Conservation (phyloP, 2,888 invertebrate species). For the Nymphalis polychloros region DNA sequence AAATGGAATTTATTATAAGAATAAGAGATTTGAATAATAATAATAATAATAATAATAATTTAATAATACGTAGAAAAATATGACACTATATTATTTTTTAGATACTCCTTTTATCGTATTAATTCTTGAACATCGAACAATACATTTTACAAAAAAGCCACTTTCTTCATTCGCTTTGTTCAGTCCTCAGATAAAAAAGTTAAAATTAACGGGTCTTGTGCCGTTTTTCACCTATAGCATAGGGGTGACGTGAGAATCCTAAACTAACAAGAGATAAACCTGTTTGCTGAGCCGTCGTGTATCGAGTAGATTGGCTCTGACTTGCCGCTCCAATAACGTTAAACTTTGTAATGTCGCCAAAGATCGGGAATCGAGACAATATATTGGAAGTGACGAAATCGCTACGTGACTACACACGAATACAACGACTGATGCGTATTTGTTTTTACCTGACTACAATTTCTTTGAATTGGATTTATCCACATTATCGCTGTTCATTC, state of each 20-base stretch:
- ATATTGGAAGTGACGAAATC: conserved; percentile 5
- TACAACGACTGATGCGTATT: neutral
- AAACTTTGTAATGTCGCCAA: conserved; percentile 5
- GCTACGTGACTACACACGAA: neutral
- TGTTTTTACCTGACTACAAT: neutral
- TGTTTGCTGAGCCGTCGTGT: conserved; percentile 11
- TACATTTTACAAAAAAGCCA: too few species aligned
- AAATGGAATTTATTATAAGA: too few species aligned
- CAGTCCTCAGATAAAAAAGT: neutral
- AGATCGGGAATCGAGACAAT: conserved; percentile 6
- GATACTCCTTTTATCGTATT: too few species aligned
- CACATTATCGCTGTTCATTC: too few species aligned
- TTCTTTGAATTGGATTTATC: too few species aligned
- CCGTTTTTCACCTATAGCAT: neutral
- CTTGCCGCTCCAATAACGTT: conserved; percentile 4
- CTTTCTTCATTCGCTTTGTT: too few species aligned
- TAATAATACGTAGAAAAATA: too few species aligned
- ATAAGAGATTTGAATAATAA: too few species aligned
- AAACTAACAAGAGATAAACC: conserved; percentile 13
- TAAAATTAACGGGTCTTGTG: neutral
- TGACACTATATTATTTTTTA: too few species aligned
- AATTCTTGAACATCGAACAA: too few species aligned
- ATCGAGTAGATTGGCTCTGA: conserved; percentile 11
- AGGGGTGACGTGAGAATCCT: conserved; percentile 8
- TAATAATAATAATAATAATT: too few species aligned